Evolutionary conservation across 2,113 vertebrate genomes (phyloP), one percentile per base, ranked within the genome.

Genomic region (Pelecanus crispus): DNA sequence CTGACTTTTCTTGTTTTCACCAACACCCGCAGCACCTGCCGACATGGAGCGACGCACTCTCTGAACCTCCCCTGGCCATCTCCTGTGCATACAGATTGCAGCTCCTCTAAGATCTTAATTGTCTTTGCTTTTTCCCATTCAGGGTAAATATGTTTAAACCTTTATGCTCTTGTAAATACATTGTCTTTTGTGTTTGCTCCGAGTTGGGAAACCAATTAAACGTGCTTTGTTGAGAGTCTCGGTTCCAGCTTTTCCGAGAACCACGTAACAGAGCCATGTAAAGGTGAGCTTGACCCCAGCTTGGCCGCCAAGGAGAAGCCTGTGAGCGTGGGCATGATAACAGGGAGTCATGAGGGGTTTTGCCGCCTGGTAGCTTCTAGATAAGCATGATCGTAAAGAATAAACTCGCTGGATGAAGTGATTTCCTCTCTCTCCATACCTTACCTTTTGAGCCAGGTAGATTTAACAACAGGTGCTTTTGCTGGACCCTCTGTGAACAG

Each of bases 11-110:
- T 61, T 50, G 11, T 47, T 90, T 86, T 62, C 34, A 16, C 36
- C 8, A 8, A 17, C 36, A 42, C 13, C 36, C 0, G 0, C 21
- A 17, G 36, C 15, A 17, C 56, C 19, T 18, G 29, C 18, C 2
- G 21, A 11, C 1, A 2, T 6, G 32, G 71, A 47, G 56, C 5
- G 6, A 52, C 1, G 20, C 14, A 14, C 26, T 50, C 16, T 8
- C 34, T 26, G 47, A 83, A 19, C 58, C 17, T 53, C 32, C 28
- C 70, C 42, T 4, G 4, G 40, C 11, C 2, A 0, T 8, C 55
- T 74, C 28, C 40, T 40, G 47, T 20, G 47, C 47, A 47, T 21
- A 44, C 45, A 26, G 13, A n/a, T 12, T 34, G 49, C 71, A 70
- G 32, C 49, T 72, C 45, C 71, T 75, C 80, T 11, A 34, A 34